Evolutionary conservation across 2,888 invertebrate species (phyloP), one percentile per base, ranked within the genome.

Genomic region (Bedellia somnulentella): DNA sequence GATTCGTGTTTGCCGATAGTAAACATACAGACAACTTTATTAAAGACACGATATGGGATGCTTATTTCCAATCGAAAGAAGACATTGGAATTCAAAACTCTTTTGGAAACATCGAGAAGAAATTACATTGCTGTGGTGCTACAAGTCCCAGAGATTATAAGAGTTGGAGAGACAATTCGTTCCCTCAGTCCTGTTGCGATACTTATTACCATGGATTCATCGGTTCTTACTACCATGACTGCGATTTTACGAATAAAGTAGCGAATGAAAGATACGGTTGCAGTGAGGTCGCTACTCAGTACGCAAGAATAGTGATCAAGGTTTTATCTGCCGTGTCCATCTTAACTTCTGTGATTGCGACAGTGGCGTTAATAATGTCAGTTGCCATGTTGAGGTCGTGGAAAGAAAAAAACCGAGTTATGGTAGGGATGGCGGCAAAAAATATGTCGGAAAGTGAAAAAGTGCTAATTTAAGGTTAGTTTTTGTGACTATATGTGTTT

Each of bases 241-340:
- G 73, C 22, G 61, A 64, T 31, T 60, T 68, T 13, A 57, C 70
- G 0, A 68, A 71, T 39, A 68, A 70, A 37, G 36, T 64, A 13
- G 67, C 73, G 4, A 75, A 75, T 36, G 70, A 71, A 26, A 49
- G 71, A 25, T 56, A 67, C 38, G 73, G 73, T 0, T 75, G 73
- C 27, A 49, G 61, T 0, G 52, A 59, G 2, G 70, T 75, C 0
- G 66, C 64, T 0, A 41, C 53, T 1, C 60, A 64, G 29, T 70
- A 73, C 41, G 50, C 63, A 1, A 52, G 62, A 27, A 54, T 71
- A 3, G 46, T 51, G 0, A 60, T 62, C 40, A 58, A 55, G 35
- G 52, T 59, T 1, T 38, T 75, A 4, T 52, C 68, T 0, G 66
- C 46, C 0, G 48, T 46, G 0, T 45, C 61, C 1, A 43, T 63